Base-by-base conservation (phyloP, 1,140 invertebrate genomes). In the Asobara japonica region DNA sequence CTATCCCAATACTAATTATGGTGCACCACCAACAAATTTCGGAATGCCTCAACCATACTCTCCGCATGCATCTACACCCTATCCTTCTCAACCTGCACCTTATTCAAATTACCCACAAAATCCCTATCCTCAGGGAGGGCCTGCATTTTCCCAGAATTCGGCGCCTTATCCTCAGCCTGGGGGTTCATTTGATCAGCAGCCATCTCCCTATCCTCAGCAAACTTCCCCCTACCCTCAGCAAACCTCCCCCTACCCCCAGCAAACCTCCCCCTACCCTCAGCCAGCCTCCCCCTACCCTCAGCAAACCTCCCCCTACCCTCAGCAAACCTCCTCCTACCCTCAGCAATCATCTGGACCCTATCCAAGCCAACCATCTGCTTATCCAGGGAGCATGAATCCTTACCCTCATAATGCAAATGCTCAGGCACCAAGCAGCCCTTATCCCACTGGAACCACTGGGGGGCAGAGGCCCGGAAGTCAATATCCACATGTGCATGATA, bases 21-120 rank as follows among this genome's bases (percentile, higher is more conserved):
- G 79, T 74, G 38, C 56, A 13, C 68, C 77, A 8, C 79, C 83
- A 11, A 75, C 72, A 2, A 80, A 80, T 30, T 85, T 84, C 62
- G 79, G 79, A 10, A 86, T 86, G 84, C 80, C 84, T 45, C 83
- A 86, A 71, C 82, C 83, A 8, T 75, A 78, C 27, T 60, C 73
- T 62, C 64, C 72, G 5, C 75, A 78, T 22, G 22, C 76, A 61
- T 10, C 51, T 2, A 13, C 33, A 62, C 72, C 74, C 10, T 74
- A 76, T 70, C 72, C 77, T 29, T 18, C 31, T 4, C 73, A 71
- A 48, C 27, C 68, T 31, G 18, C 16, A 60, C 62, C 77, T 65
- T 77, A 72, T 75, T 74, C 78, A 4, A 8, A 10, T 56, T 56
- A 20, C 30, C 60, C 51, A 60, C 51, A 60, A 27, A n/a, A n/a